phyloP scores from a whole-genome alignment of 2,888 invertebrate genomes.

The Chrysolina americana region DNA sequence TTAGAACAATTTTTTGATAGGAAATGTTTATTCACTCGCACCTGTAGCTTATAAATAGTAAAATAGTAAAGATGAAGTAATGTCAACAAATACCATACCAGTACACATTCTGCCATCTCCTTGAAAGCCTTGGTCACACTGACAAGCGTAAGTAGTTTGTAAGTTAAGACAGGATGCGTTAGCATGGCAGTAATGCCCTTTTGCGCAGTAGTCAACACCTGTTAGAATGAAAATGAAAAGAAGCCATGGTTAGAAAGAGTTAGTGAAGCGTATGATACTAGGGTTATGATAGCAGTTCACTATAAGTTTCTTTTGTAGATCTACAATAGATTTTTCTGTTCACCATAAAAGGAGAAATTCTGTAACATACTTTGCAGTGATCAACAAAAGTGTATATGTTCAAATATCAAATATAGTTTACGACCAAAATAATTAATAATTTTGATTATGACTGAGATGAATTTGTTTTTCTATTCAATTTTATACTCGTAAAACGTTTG shows the following conservation, averaged over 20 bases:
- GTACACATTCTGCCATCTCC: constrained; percentile 87
- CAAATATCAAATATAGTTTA: too few relatives aligned
- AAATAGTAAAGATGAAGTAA: neutral
- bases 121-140: constrained; percentile 91
- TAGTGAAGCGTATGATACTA: constrained; percentile 50
- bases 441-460: too few relatives aligned
- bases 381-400: too few relatives aligned
- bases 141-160: constrained; percentile 91
- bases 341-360: too few relatives aligned
- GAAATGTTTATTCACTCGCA: too few relatives aligned
- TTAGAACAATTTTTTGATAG: too few relatives aligned
- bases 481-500: too few relatives aligned
- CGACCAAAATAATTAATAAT: too few relatives aligned
- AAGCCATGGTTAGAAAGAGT: constrained; percentile 53
- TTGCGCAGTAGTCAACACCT: constrained; percentile 92
- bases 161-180: constrained; percentile 94
- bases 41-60: too few relatives aligned
- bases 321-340: too few relatives aligned
- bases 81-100: constrained; percentile 71
- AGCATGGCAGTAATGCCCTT: constrained; percentile 89
- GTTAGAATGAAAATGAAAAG: constrained; percentile 58
- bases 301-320: neutral
- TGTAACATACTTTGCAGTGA: too few relatives aligned
- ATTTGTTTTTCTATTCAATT: too few relatives aligned
- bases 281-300: neutral